A percentile compares a stretch with the other conserved stretches of the same genome.
These are phyloP conservation scores for Serilophus lunatus DNA, from an alignment of 2,113 vertebrate species.

Conservation along the genomic window DNA sequence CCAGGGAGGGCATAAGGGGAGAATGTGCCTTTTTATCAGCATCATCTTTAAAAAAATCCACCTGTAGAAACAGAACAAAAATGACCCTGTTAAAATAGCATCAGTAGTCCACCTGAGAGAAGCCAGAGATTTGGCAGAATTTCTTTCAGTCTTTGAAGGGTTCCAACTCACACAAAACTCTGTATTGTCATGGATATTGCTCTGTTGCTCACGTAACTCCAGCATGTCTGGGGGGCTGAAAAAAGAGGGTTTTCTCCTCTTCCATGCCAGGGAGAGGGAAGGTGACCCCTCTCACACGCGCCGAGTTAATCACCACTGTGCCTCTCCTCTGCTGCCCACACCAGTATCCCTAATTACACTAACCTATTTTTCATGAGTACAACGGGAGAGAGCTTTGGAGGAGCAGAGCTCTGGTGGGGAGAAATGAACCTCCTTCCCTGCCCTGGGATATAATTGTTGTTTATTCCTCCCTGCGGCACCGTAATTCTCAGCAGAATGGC, in stretches of 20 bases:
- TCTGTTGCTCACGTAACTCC: not conserved
- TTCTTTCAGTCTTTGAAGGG: not conserved
- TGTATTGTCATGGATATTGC: not conserved
- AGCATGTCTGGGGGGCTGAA: not conserved
- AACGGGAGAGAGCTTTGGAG: not conserved
- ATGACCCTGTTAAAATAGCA: not conserved
- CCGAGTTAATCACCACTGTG: not conserved
- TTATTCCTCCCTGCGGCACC: not conserved
- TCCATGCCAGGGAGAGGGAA: not conserved
- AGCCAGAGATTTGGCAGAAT: not conserved
- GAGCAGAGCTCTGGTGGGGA: not conserved
- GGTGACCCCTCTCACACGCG: not conserved
- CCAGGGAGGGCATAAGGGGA: not conserved
- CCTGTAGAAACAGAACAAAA: not conserved
- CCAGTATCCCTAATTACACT: not conserved
- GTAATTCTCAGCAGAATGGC: not conserved
- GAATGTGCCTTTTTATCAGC: not conserved
- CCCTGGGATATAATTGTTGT: fast-evolving
- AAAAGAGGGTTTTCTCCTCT: not conserved
- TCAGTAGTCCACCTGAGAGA: not conserved
- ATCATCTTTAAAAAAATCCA: not conserved
- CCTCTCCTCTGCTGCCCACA: not conserved
- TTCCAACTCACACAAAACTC: not conserved
- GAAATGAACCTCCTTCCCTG: not conserved
- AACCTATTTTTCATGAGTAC: not conserved